phyloP scores from a whole-genome alignment of 2,888 invertebrate genomes.

The Thera britannica region DNA sequence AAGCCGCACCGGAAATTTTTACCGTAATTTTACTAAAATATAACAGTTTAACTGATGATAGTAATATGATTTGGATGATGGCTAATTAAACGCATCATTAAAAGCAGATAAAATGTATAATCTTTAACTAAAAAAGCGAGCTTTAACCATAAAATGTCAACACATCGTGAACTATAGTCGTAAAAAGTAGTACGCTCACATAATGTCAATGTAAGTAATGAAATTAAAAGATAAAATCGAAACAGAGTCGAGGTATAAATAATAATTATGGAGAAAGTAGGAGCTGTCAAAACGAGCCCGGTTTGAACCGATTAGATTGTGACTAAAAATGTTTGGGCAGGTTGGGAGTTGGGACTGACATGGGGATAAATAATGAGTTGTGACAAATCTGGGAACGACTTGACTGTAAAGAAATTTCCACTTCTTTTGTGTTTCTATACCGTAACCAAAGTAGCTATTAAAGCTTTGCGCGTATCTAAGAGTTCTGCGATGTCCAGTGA shows the following conservation, averaged over 20 bases:
- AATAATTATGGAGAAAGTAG: constrained; percentile 81
- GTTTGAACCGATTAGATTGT: constrained; percentile 58
- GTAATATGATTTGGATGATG: background rate
- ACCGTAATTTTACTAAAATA: background rate
- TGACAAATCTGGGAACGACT: constrained; percentile 37
- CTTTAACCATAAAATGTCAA: constrained; percentile 34
- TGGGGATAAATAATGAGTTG: constrained; percentile 24
- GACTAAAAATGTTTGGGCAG: constrained; percentile 68
- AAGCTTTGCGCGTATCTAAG: no score
- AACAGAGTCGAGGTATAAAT: constrained; percentile 63
- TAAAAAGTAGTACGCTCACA: constrained; percentile 46
- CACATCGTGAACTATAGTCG: constrained; percentile 33
- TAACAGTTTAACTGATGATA: background rate
- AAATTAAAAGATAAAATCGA: constrained; percentile 52
- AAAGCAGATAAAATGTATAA: background rate
- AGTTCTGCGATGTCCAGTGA: no score
- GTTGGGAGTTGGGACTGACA: constrained; percentile 18
- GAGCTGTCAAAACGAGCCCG: constrained; percentile 46
- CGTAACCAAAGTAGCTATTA: no score
- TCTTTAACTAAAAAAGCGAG: constrained; percentile 12
- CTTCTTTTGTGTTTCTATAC: background rate
- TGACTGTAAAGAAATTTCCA: background rate
- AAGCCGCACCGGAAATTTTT: no score
- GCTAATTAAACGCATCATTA: background rate
- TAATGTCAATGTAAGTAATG: constrained; percentile 56